These are phyloP conservation scores for Drosophila tripunctata DNA, from an alignment of 2,888 invertebrate genomes.

Conservation along the genomic window DNA sequence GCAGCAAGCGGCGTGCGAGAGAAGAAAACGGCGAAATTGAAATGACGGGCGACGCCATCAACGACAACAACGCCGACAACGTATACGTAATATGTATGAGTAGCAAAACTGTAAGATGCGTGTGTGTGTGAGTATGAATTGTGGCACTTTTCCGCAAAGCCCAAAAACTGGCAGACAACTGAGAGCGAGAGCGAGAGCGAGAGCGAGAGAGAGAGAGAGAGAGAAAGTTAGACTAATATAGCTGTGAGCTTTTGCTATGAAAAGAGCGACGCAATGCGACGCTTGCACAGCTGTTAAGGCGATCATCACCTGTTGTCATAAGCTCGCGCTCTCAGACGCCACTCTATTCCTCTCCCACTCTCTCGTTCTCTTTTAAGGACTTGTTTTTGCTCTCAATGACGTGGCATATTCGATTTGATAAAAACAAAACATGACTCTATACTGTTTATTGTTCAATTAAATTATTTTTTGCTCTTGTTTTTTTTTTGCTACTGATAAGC, in stretches of 20 bases:
- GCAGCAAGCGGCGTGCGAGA: slow-evolving; percentile 59
- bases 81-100: slow-evolving; percentile 61
- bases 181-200: slow-evolving; percentile 20
- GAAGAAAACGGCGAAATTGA: slow-evolving; percentile 59
- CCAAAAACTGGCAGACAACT: slow-evolving; percentile 59
- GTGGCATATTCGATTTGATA: slow-evolving; percentile 8
- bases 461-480: too few relatives aligned
- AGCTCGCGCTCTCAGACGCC: too few relatives aligned
- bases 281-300: slow-evolving; percentile 30
- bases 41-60: slow-evolving; percentile 51
- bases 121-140: slow-evolving; percentile 20
- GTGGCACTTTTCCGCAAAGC: slow-evolving; percentile 71
- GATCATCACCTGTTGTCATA: slow-evolving; percentile 67
- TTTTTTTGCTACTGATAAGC: slow-evolving; percentile 25
- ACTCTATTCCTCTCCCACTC: slow-evolving; percentile 11
- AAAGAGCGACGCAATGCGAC: slow-evolving; percentile 23
- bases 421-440: slow-evolving; percentile 13
- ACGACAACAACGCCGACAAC: slow-evolving; percentile 32
- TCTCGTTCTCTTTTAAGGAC: slow-evolving; percentile 27
- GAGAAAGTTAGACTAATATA: slow-evolving; percentile 20
- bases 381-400: slow-evolving; percentile 4
- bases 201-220: slow-evolving; percentile 12
- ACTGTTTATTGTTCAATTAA: slow-evolving; percentile 12
- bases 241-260: slow-evolving; percentile 36
- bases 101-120: too few relatives aligned